Conservation (phyloP, 2,888 invertebrate species). For the Melanotus villosus region DNA sequence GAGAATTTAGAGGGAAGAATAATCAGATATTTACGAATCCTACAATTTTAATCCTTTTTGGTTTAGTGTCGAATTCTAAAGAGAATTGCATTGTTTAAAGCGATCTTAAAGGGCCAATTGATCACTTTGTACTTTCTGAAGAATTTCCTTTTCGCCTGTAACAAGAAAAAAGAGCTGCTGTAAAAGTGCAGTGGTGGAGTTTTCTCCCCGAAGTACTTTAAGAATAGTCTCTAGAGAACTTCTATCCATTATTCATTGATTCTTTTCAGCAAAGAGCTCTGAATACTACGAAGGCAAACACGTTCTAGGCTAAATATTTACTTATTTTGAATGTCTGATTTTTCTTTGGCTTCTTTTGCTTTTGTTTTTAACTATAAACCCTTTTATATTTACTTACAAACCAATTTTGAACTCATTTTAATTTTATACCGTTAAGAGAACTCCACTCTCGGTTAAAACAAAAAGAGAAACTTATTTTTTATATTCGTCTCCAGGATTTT, state of each 20-base stretch:
- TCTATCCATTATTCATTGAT: constrained; percentile 62
- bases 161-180: constrained; percentile 51
- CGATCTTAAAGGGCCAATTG: constrained; percentile 37
- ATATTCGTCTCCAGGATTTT: no score
- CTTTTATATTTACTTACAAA: no score
- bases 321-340: constrained; percentile 50
- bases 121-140: constrained; percentile 43
- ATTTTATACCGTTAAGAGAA: no score
- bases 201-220: constrained; percentile 59
- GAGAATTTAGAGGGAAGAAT: background rate
- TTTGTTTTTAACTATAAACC: constrained; percentile 11
- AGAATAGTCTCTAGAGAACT: constrained; percentile 59
- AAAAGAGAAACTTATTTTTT: no score
- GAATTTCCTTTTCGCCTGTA: constrained; percentile 43
- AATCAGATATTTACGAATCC: background rate
- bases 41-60: constrained; percentile 1
- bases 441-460: no score
- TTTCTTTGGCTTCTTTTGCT: constrained; percentile 4
- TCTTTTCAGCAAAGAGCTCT: constrained; percentile 53
- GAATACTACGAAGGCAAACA: constrained; percentile 52
- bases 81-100: background rate
- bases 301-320: constrained; percentile 55
- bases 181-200: constrained; percentile 60
- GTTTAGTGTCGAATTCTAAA: background rate
- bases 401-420: no score